Conservation (phyloP, 2,113 vertebrate genomes). For the Stomatorhinus ivindoensis region DNA sequence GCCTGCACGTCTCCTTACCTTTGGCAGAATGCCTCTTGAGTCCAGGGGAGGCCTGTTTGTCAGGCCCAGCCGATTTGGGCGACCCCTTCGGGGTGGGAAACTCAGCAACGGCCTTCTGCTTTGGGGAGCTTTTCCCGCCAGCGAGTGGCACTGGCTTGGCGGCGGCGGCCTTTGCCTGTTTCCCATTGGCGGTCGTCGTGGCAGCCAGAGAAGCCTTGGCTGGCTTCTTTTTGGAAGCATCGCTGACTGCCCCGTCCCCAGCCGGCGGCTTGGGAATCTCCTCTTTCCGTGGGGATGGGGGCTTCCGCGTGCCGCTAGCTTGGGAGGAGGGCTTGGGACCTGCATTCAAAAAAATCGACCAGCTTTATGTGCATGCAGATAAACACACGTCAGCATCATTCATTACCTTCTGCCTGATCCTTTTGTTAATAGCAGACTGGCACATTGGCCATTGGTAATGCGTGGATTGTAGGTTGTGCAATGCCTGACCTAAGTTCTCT, state of each 20-base stretch:
- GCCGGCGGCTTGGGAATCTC: conserved; percentile 50
- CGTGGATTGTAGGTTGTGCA: not conserved
- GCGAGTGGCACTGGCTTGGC: conserved; percentile 33
- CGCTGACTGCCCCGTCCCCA: conserved; percentile 36
- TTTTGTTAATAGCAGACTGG: not conserved
- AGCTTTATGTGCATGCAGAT: not conserved
- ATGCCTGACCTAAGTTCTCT: conserved; percentile 69
- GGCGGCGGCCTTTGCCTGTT: conserved; percentile 51
- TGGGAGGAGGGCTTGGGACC: conserved; percentile 59
- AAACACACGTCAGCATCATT: not conserved
- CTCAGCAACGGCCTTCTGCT: conserved; percentile 45
- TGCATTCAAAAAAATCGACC: conserved; percentile 47
- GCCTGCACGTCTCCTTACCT: conserved; percentile 31
- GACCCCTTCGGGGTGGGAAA: conserved; percentile 36
- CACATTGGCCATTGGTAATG: not conserved
- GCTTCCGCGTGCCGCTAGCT: conserved; percentile 58
- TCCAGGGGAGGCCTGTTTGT: conserved; percentile 36
- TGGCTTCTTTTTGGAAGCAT: conserved; percentile 69
- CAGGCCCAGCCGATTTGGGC: conserved; percentile 36
- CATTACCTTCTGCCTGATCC: not conserved
- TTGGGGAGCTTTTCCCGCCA: conserved; percentile 46
- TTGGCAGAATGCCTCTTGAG: conserved; percentile 43
- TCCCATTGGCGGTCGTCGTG: conserved; percentile 58
- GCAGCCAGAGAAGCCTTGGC: conserved; percentile 48
- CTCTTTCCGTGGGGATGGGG: conserved; percentile 73